Conservation (phyloP, 2,888 invertebrate genomes). For the Timema podura region DNA sequence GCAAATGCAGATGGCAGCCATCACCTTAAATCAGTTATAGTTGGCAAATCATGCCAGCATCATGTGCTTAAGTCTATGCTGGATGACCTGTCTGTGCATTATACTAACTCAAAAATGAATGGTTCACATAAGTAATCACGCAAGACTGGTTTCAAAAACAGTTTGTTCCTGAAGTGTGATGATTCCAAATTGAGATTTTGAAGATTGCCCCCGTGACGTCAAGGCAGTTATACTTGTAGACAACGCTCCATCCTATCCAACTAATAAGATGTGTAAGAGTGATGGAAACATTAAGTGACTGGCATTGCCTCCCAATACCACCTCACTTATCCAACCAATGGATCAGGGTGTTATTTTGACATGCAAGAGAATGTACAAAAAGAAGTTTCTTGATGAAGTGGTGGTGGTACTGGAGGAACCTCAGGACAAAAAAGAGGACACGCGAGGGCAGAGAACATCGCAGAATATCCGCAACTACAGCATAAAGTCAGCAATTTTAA, state of each 20-base stretch:
- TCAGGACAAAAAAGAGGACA: constrained; percentile 6
- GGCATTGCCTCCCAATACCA: constrained; percentile 6
- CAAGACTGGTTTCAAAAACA: background rate
- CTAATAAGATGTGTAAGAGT: background rate
- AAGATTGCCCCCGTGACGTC: background rate
- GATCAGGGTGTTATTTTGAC: background rate
- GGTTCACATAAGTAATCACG: constrained; percentile 2
- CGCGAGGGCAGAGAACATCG: no score
- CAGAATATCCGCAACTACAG: no score
- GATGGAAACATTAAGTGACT: constrained; percentile 15
- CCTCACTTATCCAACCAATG: background rate
- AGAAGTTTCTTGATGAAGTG: constrained; percentile 8
- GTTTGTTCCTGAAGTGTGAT: background rate
- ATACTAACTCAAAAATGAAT: constrained; percentile 10
- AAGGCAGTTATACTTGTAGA: constrained; percentile 7
- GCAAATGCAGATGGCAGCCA: no score
- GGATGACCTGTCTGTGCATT: constrained; percentile 1
- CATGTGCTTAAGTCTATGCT: background rate
- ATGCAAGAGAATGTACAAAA: constrained; percentile 6
- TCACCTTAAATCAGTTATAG: no score
- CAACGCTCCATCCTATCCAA: background rate
- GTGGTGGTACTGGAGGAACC: constrained; percentile 6
- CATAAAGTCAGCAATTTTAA: no score
- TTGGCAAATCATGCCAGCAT: no score
- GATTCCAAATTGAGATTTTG: background rate